Base-by-base conservation (phyloP, 2,797 vertebrate species). In the Rhinella marina region DNA sequence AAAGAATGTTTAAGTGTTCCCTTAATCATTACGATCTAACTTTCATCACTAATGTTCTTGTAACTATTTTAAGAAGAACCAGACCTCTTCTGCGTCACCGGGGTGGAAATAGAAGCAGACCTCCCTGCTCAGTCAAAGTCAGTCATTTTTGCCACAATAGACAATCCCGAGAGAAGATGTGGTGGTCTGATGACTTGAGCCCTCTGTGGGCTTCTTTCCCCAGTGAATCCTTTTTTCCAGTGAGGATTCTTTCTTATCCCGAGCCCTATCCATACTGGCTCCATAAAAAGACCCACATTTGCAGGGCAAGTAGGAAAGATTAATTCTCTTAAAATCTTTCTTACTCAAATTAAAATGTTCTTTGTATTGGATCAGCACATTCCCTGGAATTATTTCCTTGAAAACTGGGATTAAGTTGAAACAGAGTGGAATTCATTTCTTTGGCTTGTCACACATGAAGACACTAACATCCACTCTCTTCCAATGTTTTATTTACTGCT, bases 331-430 rank as follows among this genome's bases (percentile, higher is more conserved):
- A 68, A 61, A 56, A 59, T n/a, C 77, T 25, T 73, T 73, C 50
- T 57, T 48, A 48, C 81, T 73, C 59, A 73, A 73, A 73, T 81
- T 52, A 81, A 78, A 87, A 72, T 29, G 29, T 7, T 81, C 61
- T 52, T 81, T 72, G 73, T 72, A 56, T 81, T 50, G 52, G 54
- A 86, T 81, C 76, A 85, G 56, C 83, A 85, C 23, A 64, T 89
- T 66, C 61, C 52, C 21, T 81, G 68, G 61, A 81, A 29, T 77
- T 77, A 29, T 78, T 89, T 89, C 29, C 66, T 78, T 29, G 59
- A 82, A 77, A 78, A 72, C 27, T 86, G 52, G 61, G 80, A 82
- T 70, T 25, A 27, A 72, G 75, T 72, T 88, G 57, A 83, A 88
- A 84, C 81, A 70, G 59, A 84, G 50, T 52, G 13, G 23, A 57